Evolutionary conservation across 1,140 invertebrate genomes (phyloP), one percentile per base, ranked within the genome.

Genomic region (Pogonomyrmex californicus): DNA sequence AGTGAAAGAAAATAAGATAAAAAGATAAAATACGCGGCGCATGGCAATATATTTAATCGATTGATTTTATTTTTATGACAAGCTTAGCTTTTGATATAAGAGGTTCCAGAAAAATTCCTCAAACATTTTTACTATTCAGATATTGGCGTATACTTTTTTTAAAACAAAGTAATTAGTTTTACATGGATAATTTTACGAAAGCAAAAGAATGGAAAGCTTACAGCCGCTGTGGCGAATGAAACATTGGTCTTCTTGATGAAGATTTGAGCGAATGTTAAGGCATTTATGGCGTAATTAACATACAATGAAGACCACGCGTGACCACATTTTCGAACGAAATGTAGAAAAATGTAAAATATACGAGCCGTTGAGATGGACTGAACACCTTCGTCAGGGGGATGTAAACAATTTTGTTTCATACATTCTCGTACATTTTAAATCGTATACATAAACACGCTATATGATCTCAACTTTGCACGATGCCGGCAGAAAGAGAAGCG

Each of bases 401-500:
- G 14, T 38, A 12, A 81, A 70, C n/a, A 81, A 12, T n/a, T 79
- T 54, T 41, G 44, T 65, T 78, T 23, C 23, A 23, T 23, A 23
- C 23, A 23, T 23, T 65, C 60, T 54, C 30, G 33, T 54, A 81
- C 12, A 54, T 56, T 81, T 68, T 54, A 70, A 54, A 81, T 70
- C 23, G 62, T 65, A 66, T 87, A 88, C 79, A 83, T 71, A 85
- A 91, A 30, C 41, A 62, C 47, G 68, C n/a, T 47, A 56, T 47
- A 86, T 92, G 91, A 92, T 92, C 91, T 92, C 91, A 92, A 90
- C 58, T 86, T 73, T 49, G 79, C 68, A 60, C 54, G 79, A 75
- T 38, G 79, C 41, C 68, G 54, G 54, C 17, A 54, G 66, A 38
- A 47, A 12, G 14, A 56, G 44, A 71, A 71, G 66, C 58, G 65